Evolutionary conservation across 2,888 invertebrate species (phyloP), one percentile per base, ranked within the genome.

Genomic region (Pimpla rufipes): DNA sequence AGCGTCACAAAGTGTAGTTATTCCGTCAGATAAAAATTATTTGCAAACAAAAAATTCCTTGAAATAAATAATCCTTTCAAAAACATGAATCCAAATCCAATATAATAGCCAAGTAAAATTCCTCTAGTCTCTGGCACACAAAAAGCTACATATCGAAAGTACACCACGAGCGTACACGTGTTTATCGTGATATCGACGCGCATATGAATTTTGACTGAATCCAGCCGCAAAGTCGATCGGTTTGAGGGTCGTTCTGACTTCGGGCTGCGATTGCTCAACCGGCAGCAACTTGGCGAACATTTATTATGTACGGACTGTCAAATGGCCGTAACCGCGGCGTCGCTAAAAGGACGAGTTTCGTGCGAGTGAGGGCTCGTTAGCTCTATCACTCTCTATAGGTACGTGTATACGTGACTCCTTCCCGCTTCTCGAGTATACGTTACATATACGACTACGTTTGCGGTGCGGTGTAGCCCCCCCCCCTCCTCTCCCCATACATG

Each of bases 231-330:
- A 52, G 52, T 71, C 45, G 71, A 81, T 73, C 64, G 75, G 50
- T 64, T 52, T 71, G 47, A 23, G n/a, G 42, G 40, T 37, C 18
- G 40, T 40, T 13, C 10, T 40, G 66, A 21, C 21, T 66, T 23
- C 23, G 40, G 23, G n/a, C 10, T 13, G 23, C 42, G 13, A 21
- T 40, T 52, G 70, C 55, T 70, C 21, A 18, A 55, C 55, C 52
- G 13, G 21, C 21, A 23, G 59, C 18, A 80, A 77, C 52, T 80
- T 55, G 76, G 80, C 62, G 62, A 74, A 81, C 80, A 89, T 91
- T 89, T 90, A 90, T 91, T 90, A 91, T 90, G 88, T 88, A 91
- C 85, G 85, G 85, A 76, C 90, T 86, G 89, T 90, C 89, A 90
- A 90, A 91, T 90, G 90, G 88, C 85, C 85, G 84, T 86, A 88